Evolutionary conservation across 2,113 vertebrate species (phyloP).

Genomic region (Chinchilla lanigera): DNA sequence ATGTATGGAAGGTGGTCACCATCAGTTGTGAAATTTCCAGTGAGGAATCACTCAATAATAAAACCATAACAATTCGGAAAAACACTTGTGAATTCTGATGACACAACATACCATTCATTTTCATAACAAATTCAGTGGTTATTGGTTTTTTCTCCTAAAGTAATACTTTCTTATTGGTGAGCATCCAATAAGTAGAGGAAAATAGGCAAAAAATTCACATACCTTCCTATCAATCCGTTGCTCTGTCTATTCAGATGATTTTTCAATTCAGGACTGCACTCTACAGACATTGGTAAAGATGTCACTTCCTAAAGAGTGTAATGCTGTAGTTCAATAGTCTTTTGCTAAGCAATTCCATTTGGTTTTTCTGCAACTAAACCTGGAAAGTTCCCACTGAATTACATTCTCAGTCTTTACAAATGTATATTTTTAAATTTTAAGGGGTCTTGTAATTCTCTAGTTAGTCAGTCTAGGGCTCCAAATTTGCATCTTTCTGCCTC

Average conservation of each 20-base stretch:
- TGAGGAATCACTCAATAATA: background rate
- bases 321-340: background rate
- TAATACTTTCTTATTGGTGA: background rate
- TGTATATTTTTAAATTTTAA: background rate
- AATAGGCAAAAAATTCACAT: background rate
- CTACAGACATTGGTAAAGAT: background rate
- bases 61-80: background rate
- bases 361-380: background rate
- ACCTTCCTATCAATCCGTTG: background rate
- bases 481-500: background rate
- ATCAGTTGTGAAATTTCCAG: background rate
- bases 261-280: background rate
- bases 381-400: background rate
- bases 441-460: background rate
- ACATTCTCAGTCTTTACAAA: background rate
- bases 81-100: background rate
- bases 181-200: background rate
- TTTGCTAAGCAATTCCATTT: background rate
- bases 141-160: background rate
- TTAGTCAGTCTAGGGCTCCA: background rate
- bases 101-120: background rate
- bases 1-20: background rate
- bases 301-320: background rate
- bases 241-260: background rate
- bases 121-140: rapidly evolving